Conservation (phyloP, 1,140 invertebrate species). For the Physella acuta region DNA sequence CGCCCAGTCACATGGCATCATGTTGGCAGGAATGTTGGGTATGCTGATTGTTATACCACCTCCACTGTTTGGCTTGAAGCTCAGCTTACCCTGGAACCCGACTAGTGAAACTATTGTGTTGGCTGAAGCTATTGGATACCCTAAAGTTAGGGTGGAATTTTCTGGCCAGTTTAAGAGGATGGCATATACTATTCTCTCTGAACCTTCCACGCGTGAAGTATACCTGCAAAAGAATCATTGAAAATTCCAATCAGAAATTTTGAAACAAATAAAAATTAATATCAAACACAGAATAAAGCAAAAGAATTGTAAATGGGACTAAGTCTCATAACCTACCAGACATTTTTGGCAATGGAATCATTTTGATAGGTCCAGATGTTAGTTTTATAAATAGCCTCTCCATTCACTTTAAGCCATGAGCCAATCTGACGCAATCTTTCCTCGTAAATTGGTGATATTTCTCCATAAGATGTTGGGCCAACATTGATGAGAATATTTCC, state of each 20-base stretch:
- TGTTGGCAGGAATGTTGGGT: slow-evolving; percentile 33
- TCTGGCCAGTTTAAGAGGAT: slow-evolving; percentile 39
- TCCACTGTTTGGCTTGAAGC: slow-evolving; percentile 5
- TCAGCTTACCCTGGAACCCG: slow-evolving; percentile 29
- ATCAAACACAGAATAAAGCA: background rate
- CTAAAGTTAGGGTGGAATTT: slow-evolving; percentile 28
- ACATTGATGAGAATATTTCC: slow-evolving; percentile 31
- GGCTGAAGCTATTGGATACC: slow-evolving; percentile 22
- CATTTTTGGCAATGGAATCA: slow-evolving; percentile 19
- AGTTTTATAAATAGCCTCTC: slow-evolving; percentile 30
- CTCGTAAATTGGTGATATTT: slow-evolving; percentile 28
- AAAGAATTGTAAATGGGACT: background rate
- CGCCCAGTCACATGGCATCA: slow-evolving; percentile 40
- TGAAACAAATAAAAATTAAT: background rate
- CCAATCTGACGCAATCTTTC: slow-evolving; percentile 28
- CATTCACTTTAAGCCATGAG: slow-evolving; percentile 27
- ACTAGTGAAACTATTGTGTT: slow-evolving; percentile 35
- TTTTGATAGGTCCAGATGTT: slow-evolving; percentile 26
- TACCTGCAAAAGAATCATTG: slow-evolving; percentile 31
- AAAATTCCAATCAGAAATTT: background rate
- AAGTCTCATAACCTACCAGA: slow-evolving; percentile 27
- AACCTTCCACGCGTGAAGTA: slow-evolving; percentile 21
- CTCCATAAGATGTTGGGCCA: slow-evolving; percentile 26
- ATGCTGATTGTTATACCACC: slow-evolving; percentile 35
- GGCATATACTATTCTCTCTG: slow-evolving; percentile 32